These are phyloP conservation scores for Toxostoma redivivum DNA, from an alignment of 2,113 vertebrate genomes.

Conservation along the genomic window DNA sequence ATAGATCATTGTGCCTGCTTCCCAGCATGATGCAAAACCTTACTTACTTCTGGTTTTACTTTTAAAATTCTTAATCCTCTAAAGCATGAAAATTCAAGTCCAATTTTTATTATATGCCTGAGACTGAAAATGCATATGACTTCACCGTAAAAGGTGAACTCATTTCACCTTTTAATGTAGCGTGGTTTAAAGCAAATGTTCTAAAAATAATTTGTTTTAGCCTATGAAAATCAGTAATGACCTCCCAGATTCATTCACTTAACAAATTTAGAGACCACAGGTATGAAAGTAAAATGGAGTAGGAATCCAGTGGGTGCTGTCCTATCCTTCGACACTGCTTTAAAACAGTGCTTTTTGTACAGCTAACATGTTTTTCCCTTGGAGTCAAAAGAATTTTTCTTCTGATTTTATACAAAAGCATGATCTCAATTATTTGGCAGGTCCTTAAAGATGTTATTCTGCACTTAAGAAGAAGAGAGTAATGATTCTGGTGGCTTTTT, in stretches of 20 bases:
- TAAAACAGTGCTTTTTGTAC: background rate
- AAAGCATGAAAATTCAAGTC: background rate
- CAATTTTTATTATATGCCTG: background rate
- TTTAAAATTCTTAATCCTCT: background rate
- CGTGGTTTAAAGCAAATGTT: background rate
- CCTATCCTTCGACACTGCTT: background rate
- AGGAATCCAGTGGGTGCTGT: background rate
- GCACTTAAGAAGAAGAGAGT: background rate
- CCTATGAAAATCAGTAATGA: background rate
- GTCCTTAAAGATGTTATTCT: background rate
- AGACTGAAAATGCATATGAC: background rate
- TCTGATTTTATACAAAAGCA: background rate
- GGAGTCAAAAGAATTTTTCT: background rate
- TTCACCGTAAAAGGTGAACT: background rate
- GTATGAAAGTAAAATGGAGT: background rate
- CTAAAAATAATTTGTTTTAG: background rate
- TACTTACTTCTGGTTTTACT: background rate
- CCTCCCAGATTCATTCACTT: background rate
- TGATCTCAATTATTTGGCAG: constrained; percentile 10
- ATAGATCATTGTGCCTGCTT: background rate
- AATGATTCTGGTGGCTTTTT: background rate
- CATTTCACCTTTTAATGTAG: background rate
- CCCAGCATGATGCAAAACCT: background rate
- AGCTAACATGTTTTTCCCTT: background rate
- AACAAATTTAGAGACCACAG: background rate